Evolutionary conservation across 2,113 vertebrate species (phyloP).

Genomic region (Dicentrarchus labrax): DNA sequence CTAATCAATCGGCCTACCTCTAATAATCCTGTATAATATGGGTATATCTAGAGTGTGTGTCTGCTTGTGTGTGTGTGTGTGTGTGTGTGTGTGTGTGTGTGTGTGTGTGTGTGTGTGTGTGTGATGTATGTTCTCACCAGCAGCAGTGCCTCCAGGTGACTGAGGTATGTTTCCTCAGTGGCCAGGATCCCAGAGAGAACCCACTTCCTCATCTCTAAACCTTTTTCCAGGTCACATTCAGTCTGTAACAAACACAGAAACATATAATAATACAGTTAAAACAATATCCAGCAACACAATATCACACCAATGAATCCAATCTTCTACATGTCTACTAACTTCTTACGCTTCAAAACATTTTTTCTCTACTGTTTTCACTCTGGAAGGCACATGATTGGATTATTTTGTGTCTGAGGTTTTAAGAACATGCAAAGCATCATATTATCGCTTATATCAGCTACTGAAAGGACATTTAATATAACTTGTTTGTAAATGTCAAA

Average conservation of each 20-base stretch:
- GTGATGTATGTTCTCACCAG: constrained; percentile 86
- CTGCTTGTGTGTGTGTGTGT: constrained; percentile 3
- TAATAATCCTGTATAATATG: neutral
- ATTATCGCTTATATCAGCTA: neutral
- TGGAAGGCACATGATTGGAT: neutral
- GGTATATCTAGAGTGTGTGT: neutral
- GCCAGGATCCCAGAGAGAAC: constrained; percentile 97
- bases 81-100: neutral
- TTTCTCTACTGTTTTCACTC: neutral
- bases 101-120: constrained; percentile 5
- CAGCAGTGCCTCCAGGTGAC: constrained; percentile 95
- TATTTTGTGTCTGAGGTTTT: neutral
- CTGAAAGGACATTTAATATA: neutral
- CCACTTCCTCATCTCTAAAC: constrained; percentile 98
- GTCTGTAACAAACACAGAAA: constrained; percentile 81
- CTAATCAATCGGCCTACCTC: neutral
- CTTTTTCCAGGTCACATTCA: constrained; percentile 96
- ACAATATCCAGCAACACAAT: neutral
- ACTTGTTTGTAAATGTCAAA: neutral
- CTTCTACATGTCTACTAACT: no score
- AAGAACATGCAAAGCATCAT: neutral
- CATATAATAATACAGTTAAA: constrained; percentile 8
- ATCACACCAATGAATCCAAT: neutral
- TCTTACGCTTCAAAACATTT: neutral
- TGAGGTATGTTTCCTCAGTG: constrained; percentile 96